Evolutionary conservation across 2,797 vertebrate species (phyloP), one percentile per base, ranked within the genome.

Genomic region (Sebastolobus alascanus): DNA sequence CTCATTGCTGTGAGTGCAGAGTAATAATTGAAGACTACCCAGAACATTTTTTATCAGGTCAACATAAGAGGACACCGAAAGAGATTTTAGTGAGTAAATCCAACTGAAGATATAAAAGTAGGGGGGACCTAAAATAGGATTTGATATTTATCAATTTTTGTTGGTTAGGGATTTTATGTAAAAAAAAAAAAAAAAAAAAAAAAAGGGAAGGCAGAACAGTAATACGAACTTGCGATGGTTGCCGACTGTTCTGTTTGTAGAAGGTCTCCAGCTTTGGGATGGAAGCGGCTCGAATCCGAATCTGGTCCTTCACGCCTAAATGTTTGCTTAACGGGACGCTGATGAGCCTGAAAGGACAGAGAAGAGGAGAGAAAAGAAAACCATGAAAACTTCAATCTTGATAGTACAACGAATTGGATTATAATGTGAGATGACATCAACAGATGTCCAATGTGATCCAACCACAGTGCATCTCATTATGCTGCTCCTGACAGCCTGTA

Each of bases 261-360:
- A 97, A 97, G 0, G 82, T 80, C 91, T 98, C 97, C 90, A 98
- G 91, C 59, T 93, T 61, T 0, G 94, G 94, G 61, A 94, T 87
- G 10, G 87, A 83, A 10, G 92, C 72, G 1, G 90, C 93, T 65
- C 92, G 93, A 81, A 94, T 88, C 82, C 81, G 86, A 60, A 90
- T 83, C 92, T 77, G 88, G 83, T 98, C 96, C 75, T 73, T 94
- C 60, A 99, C 95, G 0, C 97, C 97, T 86, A 99, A 82, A 84
- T 58, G 81, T 82, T 52, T 92, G 89, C 97, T 96, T 56, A 98
- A 90, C 2, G 98, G 98, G 68, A 96, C 52, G 2, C 94, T 97
- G 3, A 99, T 22, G 18, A 92, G 80, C 94, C 98, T 99, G 84
- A 72, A 13, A 29, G 37, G 69, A 83, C 31, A 88, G 22, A 84